A percentile compares a stretch with the other conserved stretches of the same genome.
Conservation (phyloP, 2,888 invertebrate species). For the Tenodera sinensis region DNA sequence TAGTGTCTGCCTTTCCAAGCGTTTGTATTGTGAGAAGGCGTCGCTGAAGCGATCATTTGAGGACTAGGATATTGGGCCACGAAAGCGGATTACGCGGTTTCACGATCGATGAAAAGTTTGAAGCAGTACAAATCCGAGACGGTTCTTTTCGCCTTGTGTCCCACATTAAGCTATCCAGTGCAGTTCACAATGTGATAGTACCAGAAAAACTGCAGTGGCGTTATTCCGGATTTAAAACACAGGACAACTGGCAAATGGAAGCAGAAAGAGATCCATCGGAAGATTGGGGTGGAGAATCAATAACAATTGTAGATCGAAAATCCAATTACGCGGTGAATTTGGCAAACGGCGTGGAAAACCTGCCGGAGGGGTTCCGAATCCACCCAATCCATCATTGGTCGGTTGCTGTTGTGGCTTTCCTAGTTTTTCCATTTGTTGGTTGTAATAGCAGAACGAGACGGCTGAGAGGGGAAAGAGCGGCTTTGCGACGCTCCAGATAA, state of each 20-base stretch:
- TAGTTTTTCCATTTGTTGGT: slow-evolving; percentile 16
- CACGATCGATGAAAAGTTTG: not conserved
- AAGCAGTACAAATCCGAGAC: not conserved
- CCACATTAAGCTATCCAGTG: not conserved
- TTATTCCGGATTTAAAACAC: not conserved
- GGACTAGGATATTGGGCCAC: not conserved
- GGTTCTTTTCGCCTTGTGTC: not conserved
- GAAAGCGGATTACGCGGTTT: not conserved
- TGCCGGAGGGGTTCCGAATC: not conserved
- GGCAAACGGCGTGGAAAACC: slow-evolving; percentile 12
- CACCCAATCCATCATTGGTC: slow-evolving; percentile 13
- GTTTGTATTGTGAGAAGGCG: not conserved
- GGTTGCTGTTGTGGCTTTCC: not conserved
- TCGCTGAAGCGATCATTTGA: not conserved
- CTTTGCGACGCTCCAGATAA: slow-evolving; percentile 17
- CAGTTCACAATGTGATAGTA: not conserved
- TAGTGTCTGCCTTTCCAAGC: too few relatives aligned
- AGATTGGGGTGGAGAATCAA: not conserved
- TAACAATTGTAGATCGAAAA: slow-evolving; percentile 22
- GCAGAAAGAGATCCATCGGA: not conserved
- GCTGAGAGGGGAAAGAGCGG: not conserved
- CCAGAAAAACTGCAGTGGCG: not conserved
- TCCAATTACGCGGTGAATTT: slow-evolving; percentile 24
- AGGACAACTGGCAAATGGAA: not conserved
- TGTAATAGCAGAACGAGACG: not conserved